Conservation (phyloP, 2,797 vertebrate genomes). For the Chlorospingus flavigularis region DNA sequence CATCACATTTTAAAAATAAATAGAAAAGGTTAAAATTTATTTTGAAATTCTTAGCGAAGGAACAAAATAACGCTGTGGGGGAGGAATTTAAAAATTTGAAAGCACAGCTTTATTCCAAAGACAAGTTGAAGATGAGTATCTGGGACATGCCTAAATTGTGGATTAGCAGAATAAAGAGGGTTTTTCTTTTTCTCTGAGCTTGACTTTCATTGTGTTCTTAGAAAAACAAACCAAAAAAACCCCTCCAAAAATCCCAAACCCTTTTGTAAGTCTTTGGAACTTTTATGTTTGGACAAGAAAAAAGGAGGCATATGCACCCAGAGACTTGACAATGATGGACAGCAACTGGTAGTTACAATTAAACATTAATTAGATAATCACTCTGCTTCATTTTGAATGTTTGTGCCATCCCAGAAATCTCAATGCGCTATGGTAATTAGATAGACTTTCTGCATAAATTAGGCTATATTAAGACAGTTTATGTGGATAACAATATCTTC, state of each 20-base stretch:
- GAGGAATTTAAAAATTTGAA: neutral
- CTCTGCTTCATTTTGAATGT: neutral
- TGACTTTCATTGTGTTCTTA: neutral
- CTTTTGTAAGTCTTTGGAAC: neutral
- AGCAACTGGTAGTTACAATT: neutral
- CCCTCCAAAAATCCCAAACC: neutral
- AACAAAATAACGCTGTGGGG: neutral
- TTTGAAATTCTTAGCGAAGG: neutral
- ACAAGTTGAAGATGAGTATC: neutral
- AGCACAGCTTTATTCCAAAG: neutral
- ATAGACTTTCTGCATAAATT: neutral
- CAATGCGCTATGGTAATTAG: slow-evolving; percentile 16
- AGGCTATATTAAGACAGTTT: neutral
- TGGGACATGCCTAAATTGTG: neutral
- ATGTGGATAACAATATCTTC: neutral
- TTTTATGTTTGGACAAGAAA: neutral
- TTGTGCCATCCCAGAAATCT: slow-evolving; percentile 14
- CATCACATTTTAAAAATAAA: neutral
- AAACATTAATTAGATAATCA: neutral
- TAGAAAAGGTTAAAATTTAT: neutral
- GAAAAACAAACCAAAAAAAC: neutral
- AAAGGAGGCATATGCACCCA: neutral
- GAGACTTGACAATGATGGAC: neutral
- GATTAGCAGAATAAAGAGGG: neutral
- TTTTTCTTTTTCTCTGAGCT: neutral